phyloP scores from a whole-genome alignment of 1,140 invertebrate species.

The Drosophila dunni region DNA sequence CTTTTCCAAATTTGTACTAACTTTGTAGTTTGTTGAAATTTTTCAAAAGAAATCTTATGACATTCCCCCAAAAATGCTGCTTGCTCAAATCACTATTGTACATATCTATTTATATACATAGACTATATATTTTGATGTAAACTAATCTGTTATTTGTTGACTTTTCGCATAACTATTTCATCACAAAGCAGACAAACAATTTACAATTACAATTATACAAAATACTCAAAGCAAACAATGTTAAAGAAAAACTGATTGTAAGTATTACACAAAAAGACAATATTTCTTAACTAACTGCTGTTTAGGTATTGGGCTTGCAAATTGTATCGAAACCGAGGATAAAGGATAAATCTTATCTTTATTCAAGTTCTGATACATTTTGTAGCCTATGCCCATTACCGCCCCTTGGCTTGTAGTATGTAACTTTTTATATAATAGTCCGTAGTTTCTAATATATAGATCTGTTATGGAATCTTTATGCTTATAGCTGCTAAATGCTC shows the following conservation, averaged over 20 bases:
- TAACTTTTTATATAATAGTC: constrained; percentile 4
- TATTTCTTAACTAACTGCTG: background rate
- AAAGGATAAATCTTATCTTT: background rate
- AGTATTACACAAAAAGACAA: constrained; percentile 49
- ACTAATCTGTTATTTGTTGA: constrained; percentile 16
- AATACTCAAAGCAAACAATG: constrained; percentile 22
- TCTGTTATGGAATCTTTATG: constrained; percentile 66
- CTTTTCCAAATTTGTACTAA: constrained; percentile 67
- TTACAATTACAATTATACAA: constrained; percentile 38
- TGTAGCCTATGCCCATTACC: background rate
- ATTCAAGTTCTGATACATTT: no score
- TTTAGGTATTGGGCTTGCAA: background rate
- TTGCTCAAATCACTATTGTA: constrained; percentile 32
- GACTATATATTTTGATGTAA: constrained; percentile 1
- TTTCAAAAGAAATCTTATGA: constrained; percentile 68
- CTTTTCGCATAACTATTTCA: constrained; percentile 12
- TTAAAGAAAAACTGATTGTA: constrained; percentile 34
- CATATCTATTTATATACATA: constrained; percentile 2
- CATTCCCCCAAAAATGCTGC: constrained; percentile 71
- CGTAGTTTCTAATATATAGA: constrained; percentile 61
- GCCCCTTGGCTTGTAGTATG: background rate
- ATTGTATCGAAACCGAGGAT: no score
- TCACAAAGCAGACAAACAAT: constrained; percentile 60
- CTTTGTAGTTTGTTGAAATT: constrained; percentile 21
- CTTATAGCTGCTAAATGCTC: constrained; percentile 90